Conservation (phyloP, 2,888 invertebrate species). For the Ophonus ardosiacus region DNA sequence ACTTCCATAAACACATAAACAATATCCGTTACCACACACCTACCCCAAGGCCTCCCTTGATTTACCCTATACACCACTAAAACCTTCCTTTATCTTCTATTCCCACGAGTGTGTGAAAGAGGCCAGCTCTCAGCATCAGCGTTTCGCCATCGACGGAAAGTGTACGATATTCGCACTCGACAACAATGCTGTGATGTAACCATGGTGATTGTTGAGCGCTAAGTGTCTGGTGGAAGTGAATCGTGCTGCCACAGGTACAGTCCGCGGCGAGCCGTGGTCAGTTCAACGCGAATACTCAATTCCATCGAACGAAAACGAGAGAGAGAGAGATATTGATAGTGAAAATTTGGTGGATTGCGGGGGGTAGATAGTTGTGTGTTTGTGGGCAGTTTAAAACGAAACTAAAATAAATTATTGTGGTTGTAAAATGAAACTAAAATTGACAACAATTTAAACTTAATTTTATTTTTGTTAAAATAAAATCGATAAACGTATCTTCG, state of each 20-base stretch:
- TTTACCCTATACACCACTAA: too few species aligned
- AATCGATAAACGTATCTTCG: too few species aligned
- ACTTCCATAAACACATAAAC: too few species aligned
- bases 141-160: conserved; percentile 50
- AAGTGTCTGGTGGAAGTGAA: conserved; percentile 24
- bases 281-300: not conserved
- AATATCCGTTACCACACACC: too few species aligned
- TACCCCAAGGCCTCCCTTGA: too few species aligned
- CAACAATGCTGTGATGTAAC: conserved; percentile 51
- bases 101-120: conserved; percentile 58
- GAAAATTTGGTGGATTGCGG: not conserved
- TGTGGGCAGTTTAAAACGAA: too few species aligned
- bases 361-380: too few species aligned
- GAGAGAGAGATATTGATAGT: not conserved
- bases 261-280: not conserved
- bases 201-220: conserved; percentile 19
- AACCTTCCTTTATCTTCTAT: conserved; percentile 19
- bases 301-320: not conserved
- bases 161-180: conserved; percentile 32
- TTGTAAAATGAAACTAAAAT: too few species aligned
- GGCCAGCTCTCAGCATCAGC: not conserved
- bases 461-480: too few species aligned
- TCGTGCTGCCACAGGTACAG: not conserved
- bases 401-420: too few species aligned
- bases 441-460: too few species aligned